Evolutionary conservation across 2,113 vertebrate genomes (phyloP).

Genomic region (Nannobrachium achirus): DNA sequence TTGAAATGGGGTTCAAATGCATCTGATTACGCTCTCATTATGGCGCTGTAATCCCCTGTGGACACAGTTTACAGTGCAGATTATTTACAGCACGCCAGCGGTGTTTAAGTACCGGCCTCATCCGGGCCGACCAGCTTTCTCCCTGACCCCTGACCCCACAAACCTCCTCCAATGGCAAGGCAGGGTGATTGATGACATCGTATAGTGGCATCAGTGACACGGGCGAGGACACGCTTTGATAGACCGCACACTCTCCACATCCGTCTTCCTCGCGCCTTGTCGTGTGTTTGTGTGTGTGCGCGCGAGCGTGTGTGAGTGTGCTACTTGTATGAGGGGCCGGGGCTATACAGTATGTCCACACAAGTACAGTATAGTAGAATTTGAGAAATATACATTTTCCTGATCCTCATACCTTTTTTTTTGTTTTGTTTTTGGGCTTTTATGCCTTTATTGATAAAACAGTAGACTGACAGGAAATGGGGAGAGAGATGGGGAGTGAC

Average conservation of each 20-base stretch:
- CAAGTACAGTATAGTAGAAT: no score
- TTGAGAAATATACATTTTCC: no score
- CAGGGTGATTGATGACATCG: constrained; percentile 55
- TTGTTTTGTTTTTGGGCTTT: no score
- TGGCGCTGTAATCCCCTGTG: constrained; percentile 28
- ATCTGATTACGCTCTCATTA: no score
- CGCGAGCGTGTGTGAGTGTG: background rate
- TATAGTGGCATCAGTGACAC: constrained; percentile 44
- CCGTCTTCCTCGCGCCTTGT: constrained; percentile 12
- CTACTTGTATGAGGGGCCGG: background rate
- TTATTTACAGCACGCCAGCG: constrained; percentile 27
- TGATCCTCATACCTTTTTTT: no score
- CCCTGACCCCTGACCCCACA: constrained; percentile 50
- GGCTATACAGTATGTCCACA: no score
- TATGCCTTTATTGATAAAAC: no score
- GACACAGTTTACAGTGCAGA: constrained; percentile 23
- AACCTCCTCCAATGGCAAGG: constrained; percentile 32
- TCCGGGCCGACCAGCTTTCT: constrained; percentile 40
- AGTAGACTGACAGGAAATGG: no score
- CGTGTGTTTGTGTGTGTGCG: background rate
- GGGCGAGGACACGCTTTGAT: constrained; percentile 35
- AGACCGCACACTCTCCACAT: constrained; percentile 30
- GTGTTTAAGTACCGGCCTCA: constrained; percentile 18
- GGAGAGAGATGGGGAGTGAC: no score
- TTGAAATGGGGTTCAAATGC: no score